These are phyloP conservation scores for Melozone crissalis DNA, from an alignment of 2,113 vertebrate species.

Conservation along the genomic window DNA sequence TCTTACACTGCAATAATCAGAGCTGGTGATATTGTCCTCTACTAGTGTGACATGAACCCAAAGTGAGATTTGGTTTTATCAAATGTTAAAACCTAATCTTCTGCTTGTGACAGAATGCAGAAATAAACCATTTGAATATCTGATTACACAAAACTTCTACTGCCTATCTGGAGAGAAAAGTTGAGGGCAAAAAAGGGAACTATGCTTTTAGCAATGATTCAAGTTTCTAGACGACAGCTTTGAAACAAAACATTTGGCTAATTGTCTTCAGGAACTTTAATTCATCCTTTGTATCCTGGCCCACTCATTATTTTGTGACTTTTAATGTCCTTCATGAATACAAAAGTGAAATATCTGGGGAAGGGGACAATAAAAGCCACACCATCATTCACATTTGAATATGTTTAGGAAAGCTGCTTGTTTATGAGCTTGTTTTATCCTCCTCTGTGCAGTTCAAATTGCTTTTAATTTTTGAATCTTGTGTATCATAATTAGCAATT, in stretches of 20 bases:
- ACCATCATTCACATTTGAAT: neutral
- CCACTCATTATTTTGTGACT: neutral
- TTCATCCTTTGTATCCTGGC: neutral
- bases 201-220: neutral
- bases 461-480: constrained; percentile 4
- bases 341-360: neutral
- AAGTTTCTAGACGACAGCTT: neutral
- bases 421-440: neutral
- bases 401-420: neutral
- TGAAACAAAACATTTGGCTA: neutral
- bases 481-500: constrained; percentile 43
- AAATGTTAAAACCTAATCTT: neutral
- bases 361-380: neutral
- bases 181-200: neutral
- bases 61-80: neutral
- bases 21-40: neutral
- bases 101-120: neutral
- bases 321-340: neutral
- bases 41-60: neutral
- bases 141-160: neutral
- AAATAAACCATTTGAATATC: neutral
- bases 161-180: neutral
- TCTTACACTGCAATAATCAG: neutral
- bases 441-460: neutral
- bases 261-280: neutral